Conservation (phyloP, 1,140 invertebrate genomes). For the Helicorthomorpha holstii region DNA sequence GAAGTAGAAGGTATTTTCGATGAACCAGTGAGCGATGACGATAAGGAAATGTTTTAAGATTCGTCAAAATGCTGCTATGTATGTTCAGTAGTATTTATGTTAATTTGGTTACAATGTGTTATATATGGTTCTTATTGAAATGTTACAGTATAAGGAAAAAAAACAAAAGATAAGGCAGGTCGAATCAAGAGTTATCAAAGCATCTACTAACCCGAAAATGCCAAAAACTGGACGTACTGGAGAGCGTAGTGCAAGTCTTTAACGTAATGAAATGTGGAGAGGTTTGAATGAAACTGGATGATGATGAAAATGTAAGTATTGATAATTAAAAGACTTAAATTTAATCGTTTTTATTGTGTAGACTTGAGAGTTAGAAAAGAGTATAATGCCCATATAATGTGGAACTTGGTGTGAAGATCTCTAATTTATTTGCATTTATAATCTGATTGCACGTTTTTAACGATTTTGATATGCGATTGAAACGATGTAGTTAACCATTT, state of each 20-base stretch:
- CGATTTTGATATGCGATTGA: too few relatives aligned
- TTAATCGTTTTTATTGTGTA: neutral
- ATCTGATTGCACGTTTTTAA: too few relatives aligned
- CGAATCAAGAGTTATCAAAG: slow-evolving; percentile 40
- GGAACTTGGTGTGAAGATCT: too few relatives aligned
- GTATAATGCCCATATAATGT: too few relatives aligned
- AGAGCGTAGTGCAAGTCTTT: slow-evolving; percentile 51
- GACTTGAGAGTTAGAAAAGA: neutral
- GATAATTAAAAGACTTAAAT: too few relatives aligned
- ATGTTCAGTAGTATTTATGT: neutral
- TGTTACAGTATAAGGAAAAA: slow-evolving; percentile 57
- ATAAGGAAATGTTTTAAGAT: slow-evolving; percentile 77
- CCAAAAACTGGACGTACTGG: slow-evolving; percentile 57
- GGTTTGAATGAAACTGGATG: too few relatives aligned
- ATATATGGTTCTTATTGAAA: neutral
- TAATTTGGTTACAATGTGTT: neutral
- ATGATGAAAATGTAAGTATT: too few relatives aligned
- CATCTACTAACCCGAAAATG: slow-evolving; percentile 65
- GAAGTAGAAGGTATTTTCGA: slow-evolving; percentile 76
- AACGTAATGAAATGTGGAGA: slow-evolving; percentile 65
- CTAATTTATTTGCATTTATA: too few relatives aligned
- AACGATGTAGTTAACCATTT: too few relatives aligned
- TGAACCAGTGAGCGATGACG: slow-evolving; percentile 63
- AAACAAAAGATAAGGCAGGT: slow-evolving; percentile 54
- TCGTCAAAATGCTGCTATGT: slow-evolving; percentile 47